Conservation (phyloP, 1,140 invertebrate genomes). For the Drosophila teissieri region DNA sequence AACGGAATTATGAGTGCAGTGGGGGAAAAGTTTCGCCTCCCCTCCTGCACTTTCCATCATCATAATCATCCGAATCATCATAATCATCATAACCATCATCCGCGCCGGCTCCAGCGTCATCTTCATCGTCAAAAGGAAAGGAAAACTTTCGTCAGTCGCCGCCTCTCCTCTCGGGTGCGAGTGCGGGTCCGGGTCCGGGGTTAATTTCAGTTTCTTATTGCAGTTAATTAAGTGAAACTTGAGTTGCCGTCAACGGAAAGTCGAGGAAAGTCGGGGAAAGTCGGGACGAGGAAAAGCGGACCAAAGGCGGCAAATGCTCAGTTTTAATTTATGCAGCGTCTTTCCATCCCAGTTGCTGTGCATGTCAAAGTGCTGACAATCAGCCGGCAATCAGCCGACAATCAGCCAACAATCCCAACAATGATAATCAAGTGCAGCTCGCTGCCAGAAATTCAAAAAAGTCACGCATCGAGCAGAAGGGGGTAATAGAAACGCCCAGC, state of each 20-base stretch:
- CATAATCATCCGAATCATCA: conserved; percentile 12
- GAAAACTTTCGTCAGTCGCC: conserved; percentile 50
- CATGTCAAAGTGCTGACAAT: conserved; percentile 72
- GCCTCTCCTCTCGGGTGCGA: conserved; percentile 6
- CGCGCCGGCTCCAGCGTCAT: conserved; percentile 3
- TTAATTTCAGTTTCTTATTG: conserved; percentile 80
- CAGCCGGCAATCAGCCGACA: conserved; percentile 33
- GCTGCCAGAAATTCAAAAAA: background rate
- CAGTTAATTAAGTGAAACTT: conserved; percentile 81
- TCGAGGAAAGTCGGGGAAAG: conserved; percentile 7
- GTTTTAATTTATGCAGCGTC: conserved; percentile 69
- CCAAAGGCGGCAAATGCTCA: conserved; percentile 28
- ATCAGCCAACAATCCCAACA: conserved; percentile 37
- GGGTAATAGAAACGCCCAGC: background rate
- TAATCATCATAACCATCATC: conserved; percentile 3
- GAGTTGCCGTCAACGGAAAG: conserved; percentile 40
- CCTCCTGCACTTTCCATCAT: conserved; percentile 57
- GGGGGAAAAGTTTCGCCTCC: conserved; percentile 41
- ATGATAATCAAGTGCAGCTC: conserved; percentile 26
- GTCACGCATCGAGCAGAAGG: background rate
- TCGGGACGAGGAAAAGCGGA: background rate
- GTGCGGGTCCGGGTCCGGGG: conserved; percentile 29
- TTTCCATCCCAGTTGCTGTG: conserved; percentile 29
- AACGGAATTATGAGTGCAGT: conserved; percentile 61
- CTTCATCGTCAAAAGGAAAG: conserved; percentile 22